A percentile compares a stretch with the other conserved stretches of the same genome.
Conservation (phyloP, 1,140 invertebrate genomes). For the Caerostris darwini region DNA sequence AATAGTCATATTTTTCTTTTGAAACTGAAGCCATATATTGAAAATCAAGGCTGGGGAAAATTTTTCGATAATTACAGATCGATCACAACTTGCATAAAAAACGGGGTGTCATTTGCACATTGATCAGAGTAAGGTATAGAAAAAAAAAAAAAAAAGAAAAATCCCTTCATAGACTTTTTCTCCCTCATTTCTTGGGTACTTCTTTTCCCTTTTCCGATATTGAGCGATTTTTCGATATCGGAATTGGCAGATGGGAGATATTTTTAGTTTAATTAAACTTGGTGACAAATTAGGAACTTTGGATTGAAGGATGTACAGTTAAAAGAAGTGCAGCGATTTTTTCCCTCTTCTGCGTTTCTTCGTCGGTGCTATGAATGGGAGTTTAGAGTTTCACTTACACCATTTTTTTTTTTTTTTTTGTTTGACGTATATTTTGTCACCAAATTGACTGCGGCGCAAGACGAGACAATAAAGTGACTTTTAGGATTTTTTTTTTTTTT, state of each 20-base stretch:
- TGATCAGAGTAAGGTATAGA: slow-evolving; percentile 61
- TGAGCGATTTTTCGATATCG: slow-evolving; percentile 76
- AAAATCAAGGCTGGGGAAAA: slow-evolving; percentile 65
- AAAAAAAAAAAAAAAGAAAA: slow-evolving; percentile 44
- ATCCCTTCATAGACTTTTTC: neutral
- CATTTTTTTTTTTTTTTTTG: neutral
- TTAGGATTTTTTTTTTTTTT: slow-evolving; percentile 17
- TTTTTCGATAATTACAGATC: slow-evolving; percentile 76
- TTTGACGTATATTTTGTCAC: neutral
- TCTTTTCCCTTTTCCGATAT: slow-evolving; percentile 59
- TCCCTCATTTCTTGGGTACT: slow-evolving; percentile 38
- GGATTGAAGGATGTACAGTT: slow-evolving; percentile 26
- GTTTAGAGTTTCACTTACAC: slow-evolving; percentile 6
- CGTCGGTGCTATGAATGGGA: neutral
- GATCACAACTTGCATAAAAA: slow-evolving; percentile 64
- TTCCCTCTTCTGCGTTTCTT: neutral
- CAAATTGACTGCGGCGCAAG: slow-evolving; percentile 48
- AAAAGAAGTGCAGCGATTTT: slow-evolving; percentile 20
- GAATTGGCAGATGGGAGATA: slow-evolving; percentile 71
- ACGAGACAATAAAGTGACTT: slow-evolving; percentile 11
- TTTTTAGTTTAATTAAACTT: slow-evolving; percentile 75
- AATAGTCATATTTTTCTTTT: slow-evolving; percentile 53
- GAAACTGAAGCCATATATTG: slow-evolving; percentile 53
- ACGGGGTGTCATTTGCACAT: slow-evolving; percentile 73
- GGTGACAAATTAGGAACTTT: slow-evolving; percentile 74